phyloP scores from a whole-genome alignment of 2,113 vertebrate genomes.

The Euleptes europaea region DNA sequence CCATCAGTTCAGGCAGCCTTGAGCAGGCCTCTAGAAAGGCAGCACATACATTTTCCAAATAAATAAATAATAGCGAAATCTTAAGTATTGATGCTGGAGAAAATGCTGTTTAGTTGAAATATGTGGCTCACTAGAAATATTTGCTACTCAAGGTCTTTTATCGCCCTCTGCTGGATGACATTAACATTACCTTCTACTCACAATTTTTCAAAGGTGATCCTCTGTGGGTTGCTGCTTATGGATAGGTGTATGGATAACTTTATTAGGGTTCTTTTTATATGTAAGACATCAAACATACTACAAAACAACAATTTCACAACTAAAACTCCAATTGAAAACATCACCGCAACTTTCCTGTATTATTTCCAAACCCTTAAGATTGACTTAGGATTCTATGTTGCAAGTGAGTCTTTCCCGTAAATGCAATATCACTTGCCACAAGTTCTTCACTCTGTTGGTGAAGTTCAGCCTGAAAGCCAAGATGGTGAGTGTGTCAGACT shows the following conservation, averaged over 20 bases:
- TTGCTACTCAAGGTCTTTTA: not conserved
- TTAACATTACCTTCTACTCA: not conserved
- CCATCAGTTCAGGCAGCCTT: too few relatives aligned
- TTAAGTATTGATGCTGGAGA: not conserved
- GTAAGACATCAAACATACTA: not conserved
- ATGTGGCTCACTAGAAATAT: not conserved
- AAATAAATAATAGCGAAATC: not conserved
- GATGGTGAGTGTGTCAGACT: too few relatives aligned
- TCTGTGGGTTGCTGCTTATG: too few relatives aligned
- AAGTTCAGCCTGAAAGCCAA: too few relatives aligned
- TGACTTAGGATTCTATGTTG: too few relatives aligned
- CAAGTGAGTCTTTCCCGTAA: too few relatives aligned
- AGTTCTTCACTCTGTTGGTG: too few relatives aligned
- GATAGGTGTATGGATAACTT: too few relatives aligned
- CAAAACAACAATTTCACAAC: not conserved
- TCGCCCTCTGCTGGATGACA: constrained; percentile 8
- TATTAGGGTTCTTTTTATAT: too few relatives aligned
- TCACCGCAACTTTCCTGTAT: not conserved
- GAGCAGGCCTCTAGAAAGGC: too few relatives aligned
- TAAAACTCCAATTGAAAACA: not conserved
- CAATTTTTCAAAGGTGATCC: not conserved
- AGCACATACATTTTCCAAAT: too few relatives aligned
- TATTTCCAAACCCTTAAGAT: not conserved
- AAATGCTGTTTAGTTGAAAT: not conserved
- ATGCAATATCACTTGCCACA: too few relatives aligned